Evolutionary conservation across 2,888 invertebrate species (phyloP), one percentile per base, ranked within the genome.

Genomic region (Meganola albula): DNA sequence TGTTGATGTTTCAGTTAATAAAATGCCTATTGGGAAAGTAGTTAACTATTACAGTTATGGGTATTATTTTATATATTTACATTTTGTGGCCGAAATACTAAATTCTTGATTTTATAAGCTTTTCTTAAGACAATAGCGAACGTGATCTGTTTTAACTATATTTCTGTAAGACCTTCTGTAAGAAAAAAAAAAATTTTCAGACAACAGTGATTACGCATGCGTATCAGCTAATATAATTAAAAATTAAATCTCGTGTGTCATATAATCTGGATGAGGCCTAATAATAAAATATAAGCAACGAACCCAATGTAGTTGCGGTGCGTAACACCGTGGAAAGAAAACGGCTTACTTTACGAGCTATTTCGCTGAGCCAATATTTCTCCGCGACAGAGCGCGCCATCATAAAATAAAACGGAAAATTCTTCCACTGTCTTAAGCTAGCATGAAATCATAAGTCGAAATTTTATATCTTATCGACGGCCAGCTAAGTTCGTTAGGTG

Each of bases 321-420:
- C 80, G 82, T 82, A 77, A 73, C 79, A 69, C 72, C 72, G 78
- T 74, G 70, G 70, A 73, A 76, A 70, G 74, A 72, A 75, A 80
- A 79, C 79, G 74, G 78, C 77, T 77, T 77, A 77, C 83, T 84
- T 85, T 85, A 85, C 83, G 85, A 85, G 76, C 84, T 80, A 83
- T 84, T 85, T 75, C 82, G 77, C 71, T 72, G 80, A 84, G 80
- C 85, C 84, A 84, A 84, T 85, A 85, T 85, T 83, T 84, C 83
- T 83, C 68, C 76, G 83, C 82, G 83, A 82, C 84, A 84, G 83
- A 76, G 80, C 83, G 82, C 77, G 74, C 75, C 73, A 76, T 77
- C 84, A 84, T 85, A 85, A 85, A 85, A 84, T 85, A 85, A 84
- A 84, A 84, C 84, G 84, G 83, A 85, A 85, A 85, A 85, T 84